These are phyloP conservation scores for Colletes gigas DNA, from an alignment of 1,140 invertebrate genomes.

Conservation along the genomic window DNA sequence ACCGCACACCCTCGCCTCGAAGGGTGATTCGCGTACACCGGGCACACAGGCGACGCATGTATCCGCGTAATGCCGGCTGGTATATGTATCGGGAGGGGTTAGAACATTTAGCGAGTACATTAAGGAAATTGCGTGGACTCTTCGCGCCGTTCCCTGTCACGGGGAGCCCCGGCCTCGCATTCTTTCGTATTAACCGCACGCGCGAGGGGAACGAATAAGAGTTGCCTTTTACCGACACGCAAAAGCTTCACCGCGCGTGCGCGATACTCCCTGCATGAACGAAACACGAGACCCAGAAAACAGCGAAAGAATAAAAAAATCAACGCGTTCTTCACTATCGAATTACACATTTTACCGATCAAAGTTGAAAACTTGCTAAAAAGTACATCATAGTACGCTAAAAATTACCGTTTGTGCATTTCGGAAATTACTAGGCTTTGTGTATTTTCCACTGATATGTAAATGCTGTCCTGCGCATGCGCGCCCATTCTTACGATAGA, in stretches of 20 bases:
- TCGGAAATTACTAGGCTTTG: too few species aligned
- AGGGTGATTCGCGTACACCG: slow-evolving; percentile 10
- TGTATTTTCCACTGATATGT: too few species aligned
- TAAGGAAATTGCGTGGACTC: slow-evolving; percentile 79
- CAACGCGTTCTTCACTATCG: too few species aligned
- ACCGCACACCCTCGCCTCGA: slow-evolving; percentile 26
- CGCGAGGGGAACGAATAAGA: slow-evolving; percentile 45
- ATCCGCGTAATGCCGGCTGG: slow-evolving; percentile 30
- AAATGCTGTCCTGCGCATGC: too few species aligned
- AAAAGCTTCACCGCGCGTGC: background rate
- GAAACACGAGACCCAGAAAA: background rate
- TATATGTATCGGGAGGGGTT: slow-evolving; percentile 54
- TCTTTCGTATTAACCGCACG: slow-evolving; percentile 57
- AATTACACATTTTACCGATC: background rate
- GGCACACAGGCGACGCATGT: slow-evolving; percentile 1
- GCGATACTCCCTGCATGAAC: background rate
- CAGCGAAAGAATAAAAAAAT: background rate
- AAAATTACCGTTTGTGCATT: too few species aligned
- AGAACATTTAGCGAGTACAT: slow-evolving; percentile 79
- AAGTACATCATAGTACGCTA: too few species aligned
- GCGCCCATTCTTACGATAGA: too few species aligned
- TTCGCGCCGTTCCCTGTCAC: slow-evolving; percentile 60
- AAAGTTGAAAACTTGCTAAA: too few species aligned
- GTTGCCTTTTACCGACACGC: slow-evolving; percentile 36
- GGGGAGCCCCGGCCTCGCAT: slow-evolving; percentile 33